Base-by-base conservation (phyloP, 2,797 vertebrate genomes). In the Girardinus metallicus region DNA sequence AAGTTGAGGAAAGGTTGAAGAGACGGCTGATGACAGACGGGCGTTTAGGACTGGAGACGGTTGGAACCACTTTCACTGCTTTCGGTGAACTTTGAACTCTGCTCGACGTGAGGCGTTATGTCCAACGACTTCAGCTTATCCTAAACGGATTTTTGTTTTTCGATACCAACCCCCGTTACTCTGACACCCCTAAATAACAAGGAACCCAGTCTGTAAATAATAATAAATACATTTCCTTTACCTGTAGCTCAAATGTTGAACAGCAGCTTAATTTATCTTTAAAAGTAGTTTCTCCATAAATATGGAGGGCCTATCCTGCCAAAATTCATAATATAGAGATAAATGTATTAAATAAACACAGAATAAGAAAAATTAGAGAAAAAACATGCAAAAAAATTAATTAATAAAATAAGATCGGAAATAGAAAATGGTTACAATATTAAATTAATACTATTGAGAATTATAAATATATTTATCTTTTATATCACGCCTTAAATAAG, bases 21-120 rank as follows among this genome's bases (percentile, higher is more conserved):
- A 31, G 79, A 55, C 9, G 39, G 74, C 51, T 29, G 86, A 74
- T 47, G 79, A 80, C 23, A 47, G 85, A 79, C 84, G 36, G 62
- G 72, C 0, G 31, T 49, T 78, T 70, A 31, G 7, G 64, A n/a
- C 13, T 34, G 47, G 15, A n/a, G 43, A 43, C 34, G 15, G 36
- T 80, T 60, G 44, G 36, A 83, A 76, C 62, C 41, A 73, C 77
- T 85, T 82, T 78, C 29, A 66, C 78, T 80, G 34, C 72, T 76
- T 57, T 53, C 31, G 7, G n/a, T 80, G 41, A 83, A 72, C 72
- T 80, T 26, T 80, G 43, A 86, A 44, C 76, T 76, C 55, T 46
- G 57, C 6, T n/a, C 29, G 21, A 68, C 18, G 4, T 16, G 16
- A 41, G 11, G 23, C 21, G 5, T 13, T 8, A 12, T 44, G 39